Evolutionary conservation across 1,140 invertebrate species (phyloP).

Genomic region (Penaeus japonicus): DNA sequence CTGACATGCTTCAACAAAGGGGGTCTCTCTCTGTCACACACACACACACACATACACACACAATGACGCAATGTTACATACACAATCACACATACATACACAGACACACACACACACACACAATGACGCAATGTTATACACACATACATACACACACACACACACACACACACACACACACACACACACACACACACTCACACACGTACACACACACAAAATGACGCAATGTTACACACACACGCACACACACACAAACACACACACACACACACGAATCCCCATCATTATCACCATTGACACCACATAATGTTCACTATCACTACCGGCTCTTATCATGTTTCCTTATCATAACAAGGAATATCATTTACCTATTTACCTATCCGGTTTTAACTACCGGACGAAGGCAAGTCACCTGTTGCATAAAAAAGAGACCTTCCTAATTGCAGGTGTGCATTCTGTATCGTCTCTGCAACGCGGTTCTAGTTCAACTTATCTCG

Average conservation of each 20-base stretch:
- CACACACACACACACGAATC: background rate
- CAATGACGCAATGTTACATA: too few species aligned
- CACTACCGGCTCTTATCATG: background rate
- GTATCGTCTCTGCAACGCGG: too few species aligned
- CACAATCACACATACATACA: too few species aligned
- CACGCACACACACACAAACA: background rate
- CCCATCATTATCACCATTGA: background rate
- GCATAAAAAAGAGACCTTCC: background rate
- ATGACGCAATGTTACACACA: conserved; percentile 1
- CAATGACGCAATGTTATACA: background rate
- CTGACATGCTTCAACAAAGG: too few species aligned
- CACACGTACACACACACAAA: background rate
- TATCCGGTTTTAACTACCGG: background rate
- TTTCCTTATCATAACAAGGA: background rate
- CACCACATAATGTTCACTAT: background rate
- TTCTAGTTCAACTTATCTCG: too few species aligned
- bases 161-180: conserved; percentile 2
- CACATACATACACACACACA: background rate
- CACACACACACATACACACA: too few species aligned
- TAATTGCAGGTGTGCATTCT: too few species aligned
- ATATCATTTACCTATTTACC: background rate
- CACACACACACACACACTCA: background rate
- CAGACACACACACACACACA: too few species aligned
- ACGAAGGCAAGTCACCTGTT: background rate
- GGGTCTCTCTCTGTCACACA: too few species aligned